Evolutionary conservation across 2,797 vertebrate species (phyloP).

Genomic region (Notamacropus eugenii): DNA sequence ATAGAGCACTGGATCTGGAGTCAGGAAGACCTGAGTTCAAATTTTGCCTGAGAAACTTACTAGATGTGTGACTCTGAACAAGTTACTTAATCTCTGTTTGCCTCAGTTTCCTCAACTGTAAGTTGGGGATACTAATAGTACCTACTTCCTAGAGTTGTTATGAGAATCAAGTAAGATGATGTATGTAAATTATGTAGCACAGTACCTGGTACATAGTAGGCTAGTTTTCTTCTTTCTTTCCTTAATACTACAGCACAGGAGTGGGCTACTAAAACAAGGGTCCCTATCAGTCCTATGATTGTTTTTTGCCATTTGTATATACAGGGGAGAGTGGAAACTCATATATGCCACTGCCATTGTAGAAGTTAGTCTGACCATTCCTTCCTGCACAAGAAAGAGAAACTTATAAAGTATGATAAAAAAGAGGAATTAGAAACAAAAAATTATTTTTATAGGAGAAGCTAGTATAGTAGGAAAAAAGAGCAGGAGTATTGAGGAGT

Average conservation of each 20-base stretch:
- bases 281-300: not conserved
- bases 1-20: not conserved
- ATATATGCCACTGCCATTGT: not conserved
- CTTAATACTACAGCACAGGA: not conserved
- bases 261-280: not conserved
- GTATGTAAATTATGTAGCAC: not conserved
- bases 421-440: slow-evolving; percentile 8
- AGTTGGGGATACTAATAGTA: not conserved
- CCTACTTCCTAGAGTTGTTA: not conserved
- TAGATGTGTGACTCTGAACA: not conserved
- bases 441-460: not conserved
- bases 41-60: not conserved
- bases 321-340: not conserved
- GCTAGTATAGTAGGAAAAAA: not conserved
- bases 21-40: not conserved
- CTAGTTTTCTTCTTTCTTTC: not conserved
- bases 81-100: not conserved
- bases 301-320: not conserved
- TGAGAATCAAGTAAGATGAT: not conserved
- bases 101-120: not conserved
- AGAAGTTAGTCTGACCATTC: not conserved
- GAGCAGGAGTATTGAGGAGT: not conserved
- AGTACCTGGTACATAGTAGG: not conserved
- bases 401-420: not conserved
- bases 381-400: not conserved